Percentiles rank a stretch among this genome's conserved stretches.
Evolutionary conservation across 2,888 invertebrate species (phyloP).

Genomic region (Ophraella communa): DNA sequence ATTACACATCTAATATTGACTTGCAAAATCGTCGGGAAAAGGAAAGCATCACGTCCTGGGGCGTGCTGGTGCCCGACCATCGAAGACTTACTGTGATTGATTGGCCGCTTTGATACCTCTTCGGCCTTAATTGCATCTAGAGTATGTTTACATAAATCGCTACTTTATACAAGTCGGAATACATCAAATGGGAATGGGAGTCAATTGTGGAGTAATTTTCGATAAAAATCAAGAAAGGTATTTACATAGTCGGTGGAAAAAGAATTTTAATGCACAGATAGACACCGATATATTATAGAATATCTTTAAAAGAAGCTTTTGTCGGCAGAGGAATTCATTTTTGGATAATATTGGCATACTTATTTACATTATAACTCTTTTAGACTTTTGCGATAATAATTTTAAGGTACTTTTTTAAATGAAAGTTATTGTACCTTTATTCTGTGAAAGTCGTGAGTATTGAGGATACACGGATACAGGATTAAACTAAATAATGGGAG

Average conservation of each 20-base stretch:
- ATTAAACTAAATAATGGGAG: too few relatives aligned
- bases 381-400: too few relatives aligned
- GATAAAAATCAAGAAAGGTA: not conserved
- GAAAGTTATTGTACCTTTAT: too few relatives aligned
- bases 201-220: not conserved
- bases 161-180: constrained; percentile 50
- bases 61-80: constrained; percentile 57
- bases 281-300: too few relatives aligned
- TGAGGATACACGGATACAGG: too few relatives aligned
- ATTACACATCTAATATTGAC: constrained; percentile 58
- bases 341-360: too few relatives aligned
- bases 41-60: constrained; percentile 55
- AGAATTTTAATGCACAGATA: constrained; percentile 10
- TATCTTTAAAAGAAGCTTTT: too few relatives aligned
- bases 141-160: constrained; percentile 56
- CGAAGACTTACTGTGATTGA: constrained; percentile 60
- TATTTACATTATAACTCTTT: too few relatives aligned
- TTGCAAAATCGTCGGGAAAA: constrained; percentile 57
- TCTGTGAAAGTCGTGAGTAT: too few relatives aligned
- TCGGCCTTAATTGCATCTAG: constrained; percentile 58
- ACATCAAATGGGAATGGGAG: constrained; percentile 1
- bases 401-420: too few relatives aligned
- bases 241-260: not conserved
- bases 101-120: constrained; percentile 58
- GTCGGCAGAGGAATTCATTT: too few relatives aligned